Evolutionary conservation across 2,113 vertebrate species (phyloP), one percentile per base, ranked within the genome.

Genomic region (Girardinichthys multiradiatus): DNA sequence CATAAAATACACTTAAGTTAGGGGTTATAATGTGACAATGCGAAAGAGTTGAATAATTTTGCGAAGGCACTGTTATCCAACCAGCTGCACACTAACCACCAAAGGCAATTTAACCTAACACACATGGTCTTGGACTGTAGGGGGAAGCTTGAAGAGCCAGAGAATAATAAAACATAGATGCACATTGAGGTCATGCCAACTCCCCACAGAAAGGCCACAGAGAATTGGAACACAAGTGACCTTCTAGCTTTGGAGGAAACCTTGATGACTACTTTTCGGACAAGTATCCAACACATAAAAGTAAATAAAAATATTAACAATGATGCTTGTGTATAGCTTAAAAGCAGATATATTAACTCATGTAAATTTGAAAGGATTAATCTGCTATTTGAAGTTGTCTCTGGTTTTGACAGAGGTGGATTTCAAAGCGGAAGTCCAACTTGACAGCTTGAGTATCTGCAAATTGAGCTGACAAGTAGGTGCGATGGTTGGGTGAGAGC

Each of bases 391-490:
- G 35, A 26, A 63, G 4, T 24, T 6, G 31, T 33, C 60, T 62
- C 19, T 35, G 30, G 21, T 35, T 62, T 62, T 63, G 61, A 63
- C 61, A 63, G 33, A 37, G 13, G 61, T 37, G 31, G 24, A 63
- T 63, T 33, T 63, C 17, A 35, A 35, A 63, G 31, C 6, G 61
- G 61, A 63, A 63, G 21, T 63, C 24, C 10, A 28, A 63, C 24
- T 63, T 63, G 61, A 63, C 61, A 63, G 61, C 13, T 63, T 63
- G 61, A 63, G 31, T 63, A 37, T 37, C 31, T 11, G 31, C 31
- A 37, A 63, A 63, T 29, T 19, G 58, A 60, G 28, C 28, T 60
- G 29, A 30, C 58, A 60, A 30, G 58, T 1, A 17, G 19, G 58
- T 30, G 58, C 19, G 17, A 60, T 31, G 4, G 58, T 30, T 30